Base-by-base conservation (phyloP, 2,113 vertebrate species). In the Chloropsis cyanopogon region DNA sequence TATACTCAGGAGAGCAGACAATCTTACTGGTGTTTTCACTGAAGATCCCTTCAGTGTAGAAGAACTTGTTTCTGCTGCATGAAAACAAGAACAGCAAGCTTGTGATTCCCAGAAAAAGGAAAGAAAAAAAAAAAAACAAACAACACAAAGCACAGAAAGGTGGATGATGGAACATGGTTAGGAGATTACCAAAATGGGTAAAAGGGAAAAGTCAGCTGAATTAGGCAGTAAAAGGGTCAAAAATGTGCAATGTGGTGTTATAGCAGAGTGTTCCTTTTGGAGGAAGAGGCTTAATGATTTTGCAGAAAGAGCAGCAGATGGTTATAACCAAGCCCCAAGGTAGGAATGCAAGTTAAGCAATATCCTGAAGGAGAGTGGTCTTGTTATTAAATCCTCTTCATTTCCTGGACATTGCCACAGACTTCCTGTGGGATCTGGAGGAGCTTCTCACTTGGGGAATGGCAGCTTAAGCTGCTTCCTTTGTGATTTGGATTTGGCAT, bases 351-450 rank as follows among this genome's bases (percentile, higher is more conserved):
- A 82, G 54, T 88, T 80, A 85, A 94, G 73, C 75, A 92, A 89
- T 91, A 94, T 71, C 79, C 93, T 94, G 82, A 59, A 91, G 59
- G 52, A 80, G 66, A 78, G 88, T 93, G 90, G 82, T 93, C 93
- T 91, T 77, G 59, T 90, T 85, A 75, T 76, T 94, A 88, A 87
- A 87, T 56, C 82, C 2, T 5, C 54, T 90, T 88, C 42, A 72
- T 70, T 90, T 96, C 71, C 90, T 90, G 82, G 71, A 13, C 42
- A 90, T 76, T 90, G 59, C 84, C 10, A 1, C 84, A 86, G 63
- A 77, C 50, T 60, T 94, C 68, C 63, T 86, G 42, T 70, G 79
- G 15, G 29, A 52, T 65, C 65, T 86, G 68, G 35, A 73, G 41
- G 24, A 82, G 7, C 20, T 79, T 79, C 63, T 72, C 79, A 39